Evolutionary conservation across 2,888 invertebrate genomes (phyloP).

Genomic region (Andrena flavipes): DNA sequence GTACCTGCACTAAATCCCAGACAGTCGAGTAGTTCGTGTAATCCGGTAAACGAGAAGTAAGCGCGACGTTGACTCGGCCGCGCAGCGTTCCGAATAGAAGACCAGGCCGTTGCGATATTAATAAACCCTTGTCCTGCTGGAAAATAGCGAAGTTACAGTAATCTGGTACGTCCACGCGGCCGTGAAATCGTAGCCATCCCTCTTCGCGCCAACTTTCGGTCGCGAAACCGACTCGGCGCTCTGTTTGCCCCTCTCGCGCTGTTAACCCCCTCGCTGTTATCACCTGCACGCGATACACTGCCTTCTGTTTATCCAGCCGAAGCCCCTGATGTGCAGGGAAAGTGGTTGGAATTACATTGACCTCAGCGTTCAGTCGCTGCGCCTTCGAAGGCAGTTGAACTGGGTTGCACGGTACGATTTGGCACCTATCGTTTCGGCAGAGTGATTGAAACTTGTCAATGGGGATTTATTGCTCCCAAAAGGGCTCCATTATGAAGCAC

Average conservation of each 20-base stretch:
- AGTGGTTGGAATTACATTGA: slow-evolving; percentile 8
- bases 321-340: slow-evolving; percentile 12
- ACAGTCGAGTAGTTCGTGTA: slow-evolving; percentile 71
- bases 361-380: neutral
- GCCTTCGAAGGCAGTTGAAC: neutral
- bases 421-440: neutral
- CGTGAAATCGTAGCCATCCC: slow-evolving; percentile 26
- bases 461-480: neutral
- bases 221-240: slow-evolving; percentile 23
- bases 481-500: neutral
- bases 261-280: slow-evolving; percentile 17
- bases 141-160: slow-evolving; percentile 68
- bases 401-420: neutral
- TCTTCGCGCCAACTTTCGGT: slow-evolving; percentile 13
- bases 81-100: slow-evolving; percentile 62
- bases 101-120: slow-evolving; percentile 68
- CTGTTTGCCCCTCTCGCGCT: slow-evolving; percentile 10
- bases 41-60: slow-evolving; percentile 79
- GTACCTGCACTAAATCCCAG: slow-evolving; percentile 73
- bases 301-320: slow-evolving; percentile 12
- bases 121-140: slow-evolving; percentile 73
- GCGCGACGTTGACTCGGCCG: slow-evolving; percentile 75
- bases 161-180: slow-evolving; percentile 41
- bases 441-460: neutral
- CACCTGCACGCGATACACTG: neutral